Evolutionary conservation across 2,797 vertebrate genomes (phyloP), one percentile per base, ranked within the genome.

Genomic region (Rachycentron canadum): DNA sequence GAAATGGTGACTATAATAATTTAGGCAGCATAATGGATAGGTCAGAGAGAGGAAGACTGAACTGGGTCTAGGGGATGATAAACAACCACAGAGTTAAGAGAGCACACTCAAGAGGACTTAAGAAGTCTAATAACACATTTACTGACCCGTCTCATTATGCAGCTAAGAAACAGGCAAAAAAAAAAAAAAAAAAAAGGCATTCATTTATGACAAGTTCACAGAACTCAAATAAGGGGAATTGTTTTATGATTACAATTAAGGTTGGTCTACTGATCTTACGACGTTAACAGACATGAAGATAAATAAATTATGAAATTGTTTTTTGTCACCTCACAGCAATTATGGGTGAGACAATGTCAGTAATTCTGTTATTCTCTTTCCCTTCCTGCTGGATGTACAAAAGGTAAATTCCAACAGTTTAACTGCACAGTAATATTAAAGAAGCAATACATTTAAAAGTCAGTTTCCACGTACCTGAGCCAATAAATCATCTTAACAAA

Each of bases 401-500:
- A 61, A 61, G 72, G 50, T 64, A 43, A 60, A 63, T 57, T 66
- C 47, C 23, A 38, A 43, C 17, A 36, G 26, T 10, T 81, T 67
- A 81, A 79, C 62, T 60, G 26, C 77, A 65, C 53, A 19, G 49
- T 34, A 64, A 83, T 86, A 40, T 69, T 40, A 34, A 4, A 85
- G 45, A 25, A 62, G 28, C 68, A 61, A 60, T 43, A 69, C 45
- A 79, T 74, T 49, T 40, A 5, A 50, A 49, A 60, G 52, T 53
- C 47, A 2, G 19, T 45, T 81, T 63, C 45, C 59, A 45, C 14
- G 7, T 68, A 43, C 30, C 21, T 56, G 72, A 25, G 61, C 73
- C 30, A 50, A 81, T 79, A 67, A 88, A 84, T 85, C 73, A 79
- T 53, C 36, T 68, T 69, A 58, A 52, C 64, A 79, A 62, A 69